phyloP scores from a whole-genome alignment of 2,113 vertebrate species.

The Scalopus aquaticus region DNA sequence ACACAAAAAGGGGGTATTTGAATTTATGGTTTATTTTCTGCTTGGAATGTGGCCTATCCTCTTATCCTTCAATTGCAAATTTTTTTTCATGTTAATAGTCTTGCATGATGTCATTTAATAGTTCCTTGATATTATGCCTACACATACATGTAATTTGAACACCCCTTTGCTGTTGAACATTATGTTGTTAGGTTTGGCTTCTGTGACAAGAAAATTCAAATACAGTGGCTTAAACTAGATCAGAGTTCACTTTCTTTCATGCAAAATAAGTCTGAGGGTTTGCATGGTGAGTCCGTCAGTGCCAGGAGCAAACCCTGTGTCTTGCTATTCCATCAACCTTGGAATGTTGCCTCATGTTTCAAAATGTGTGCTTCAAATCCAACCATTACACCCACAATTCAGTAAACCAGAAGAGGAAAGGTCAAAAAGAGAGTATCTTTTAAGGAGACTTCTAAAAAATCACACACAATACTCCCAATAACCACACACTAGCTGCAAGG shows the following conservation, averaged over 20 bases:
- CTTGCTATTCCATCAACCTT: background rate
- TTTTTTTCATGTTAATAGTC: background rate
- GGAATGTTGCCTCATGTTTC: background rate
- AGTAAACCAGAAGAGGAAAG: background rate
- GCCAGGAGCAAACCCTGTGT: background rate
- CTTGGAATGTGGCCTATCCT: background rate
- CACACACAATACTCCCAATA: background rate
- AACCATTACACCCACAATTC: background rate
- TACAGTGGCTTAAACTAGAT: constrained; percentile 19
- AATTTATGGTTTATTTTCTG: background rate
- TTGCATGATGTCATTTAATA: background rate
- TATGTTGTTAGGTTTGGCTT: background rate
- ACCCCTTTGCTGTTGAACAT: background rate
- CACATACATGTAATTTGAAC: background rate
- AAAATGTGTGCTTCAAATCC: background rate
- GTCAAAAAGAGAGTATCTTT: background rate
- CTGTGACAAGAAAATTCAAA: constrained; percentile 16
- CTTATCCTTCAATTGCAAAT: background rate
- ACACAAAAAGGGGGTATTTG: background rate
- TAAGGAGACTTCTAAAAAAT: background rate
- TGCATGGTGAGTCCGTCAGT: background rate
- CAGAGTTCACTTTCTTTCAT: constrained; percentile 22
- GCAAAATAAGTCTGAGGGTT: background rate
- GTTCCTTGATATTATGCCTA: background rate
- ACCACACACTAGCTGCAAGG: background rate